A percentile compares a stretch with the other conserved stretches of the same genome.
phyloP scores from a whole-genome alignment of 2,113 vertebrate genomes.

The Potamarius usumacintae region DNA sequence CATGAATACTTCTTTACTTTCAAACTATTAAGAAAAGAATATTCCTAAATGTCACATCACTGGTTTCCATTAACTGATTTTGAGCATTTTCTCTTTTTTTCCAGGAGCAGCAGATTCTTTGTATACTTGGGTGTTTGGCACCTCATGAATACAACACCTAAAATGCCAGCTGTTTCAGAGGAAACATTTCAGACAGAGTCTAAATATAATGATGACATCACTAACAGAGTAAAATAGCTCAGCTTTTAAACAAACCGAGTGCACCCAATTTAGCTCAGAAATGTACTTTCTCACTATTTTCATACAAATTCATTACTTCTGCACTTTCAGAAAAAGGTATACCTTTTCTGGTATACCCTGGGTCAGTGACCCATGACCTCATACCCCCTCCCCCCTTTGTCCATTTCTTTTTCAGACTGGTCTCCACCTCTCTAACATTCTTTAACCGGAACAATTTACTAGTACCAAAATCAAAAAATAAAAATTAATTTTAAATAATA shows the following conservation, averaged over 20 bases:
- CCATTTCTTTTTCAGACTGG: not conserved
- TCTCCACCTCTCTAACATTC: not conserved
- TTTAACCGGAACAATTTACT: not conserved
- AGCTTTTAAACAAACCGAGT: not conserved
- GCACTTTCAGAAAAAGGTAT: not conserved
- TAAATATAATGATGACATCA: slow-evolving; percentile 2
- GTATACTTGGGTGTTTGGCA: not conserved
- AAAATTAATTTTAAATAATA: not conserved
- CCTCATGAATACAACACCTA: not conserved
- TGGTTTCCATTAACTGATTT: too few relatives aligned
- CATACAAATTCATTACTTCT: not conserved
- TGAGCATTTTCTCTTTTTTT: not conserved
- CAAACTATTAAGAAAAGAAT: not conserved
- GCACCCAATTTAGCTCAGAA: not conserved
- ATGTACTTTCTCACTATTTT: not conserved
- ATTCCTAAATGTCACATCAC: not conserved
- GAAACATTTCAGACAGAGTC: not conserved
- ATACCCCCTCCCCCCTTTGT: not conserved
- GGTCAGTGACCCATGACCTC: not conserved
- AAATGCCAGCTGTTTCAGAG: not conserved
- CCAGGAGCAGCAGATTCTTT: not conserved
- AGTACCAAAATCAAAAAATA: not conserved
- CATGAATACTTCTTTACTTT: not conserved
- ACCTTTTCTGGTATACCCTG: too few relatives aligned
- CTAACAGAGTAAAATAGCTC: not conserved